phyloP scores from a whole-genome alignment of 2,113 vertebrate species.

The Coptodon bakossiorum region DNA sequence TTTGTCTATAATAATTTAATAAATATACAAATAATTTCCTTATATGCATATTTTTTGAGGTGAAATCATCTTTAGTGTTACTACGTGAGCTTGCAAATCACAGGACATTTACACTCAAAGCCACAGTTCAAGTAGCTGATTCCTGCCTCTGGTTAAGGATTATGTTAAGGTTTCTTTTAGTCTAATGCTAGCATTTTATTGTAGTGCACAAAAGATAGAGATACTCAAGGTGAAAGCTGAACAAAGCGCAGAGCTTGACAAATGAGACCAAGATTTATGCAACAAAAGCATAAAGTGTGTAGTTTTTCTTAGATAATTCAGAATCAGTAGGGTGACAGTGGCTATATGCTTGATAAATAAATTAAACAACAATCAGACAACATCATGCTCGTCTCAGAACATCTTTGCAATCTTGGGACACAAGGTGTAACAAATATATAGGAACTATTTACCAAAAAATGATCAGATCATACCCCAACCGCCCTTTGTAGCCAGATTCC shows the following conservation, averaged over 20 bases:
- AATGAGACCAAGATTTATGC: not conserved
- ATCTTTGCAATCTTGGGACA: not conserved
- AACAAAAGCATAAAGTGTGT: not conserved
- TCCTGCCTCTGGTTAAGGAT: not conserved
- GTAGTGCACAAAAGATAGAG: not conserved
- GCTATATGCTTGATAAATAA: not conserved
- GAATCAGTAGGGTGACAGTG: not conserved
- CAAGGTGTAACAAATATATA: not conserved
- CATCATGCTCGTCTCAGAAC: not conserved
- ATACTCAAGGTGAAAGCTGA: not conserved
- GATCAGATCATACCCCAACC: not conserved
- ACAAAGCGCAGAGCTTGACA: not conserved
- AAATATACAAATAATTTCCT: not conserved
- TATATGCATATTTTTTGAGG: not conserved
- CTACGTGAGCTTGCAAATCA: not conserved
- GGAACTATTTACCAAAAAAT: not conserved
- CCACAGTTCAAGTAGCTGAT: not conserved
- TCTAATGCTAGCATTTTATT: not conserved
- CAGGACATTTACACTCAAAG: not conserved
- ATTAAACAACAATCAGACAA: not conserved
- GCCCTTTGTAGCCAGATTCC: not conserved
- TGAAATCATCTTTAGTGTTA: not conserved
- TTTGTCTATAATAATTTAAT: not conserved
- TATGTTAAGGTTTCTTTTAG: not conserved
- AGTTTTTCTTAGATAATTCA: not conserved